These are phyloP conservation scores for Pandemis corylana DNA, from an alignment of 2,888 invertebrate genomes.

Conservation along the genomic window DNA sequence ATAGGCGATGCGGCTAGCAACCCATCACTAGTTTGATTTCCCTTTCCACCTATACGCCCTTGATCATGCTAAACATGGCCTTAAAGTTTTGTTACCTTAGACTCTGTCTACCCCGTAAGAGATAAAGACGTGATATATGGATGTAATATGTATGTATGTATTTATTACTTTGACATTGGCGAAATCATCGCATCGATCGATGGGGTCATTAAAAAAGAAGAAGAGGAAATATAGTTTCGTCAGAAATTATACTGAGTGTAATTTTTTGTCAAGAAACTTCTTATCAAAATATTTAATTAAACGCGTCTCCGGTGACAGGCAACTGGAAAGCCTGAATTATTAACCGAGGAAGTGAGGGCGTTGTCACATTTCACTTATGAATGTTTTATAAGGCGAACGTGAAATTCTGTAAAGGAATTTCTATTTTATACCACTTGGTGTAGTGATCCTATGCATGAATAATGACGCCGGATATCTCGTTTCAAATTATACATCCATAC, in stretches of 20 bases:
- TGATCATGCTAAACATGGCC: too few relatives aligned
- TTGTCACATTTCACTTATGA: slow-evolving; percentile 32
- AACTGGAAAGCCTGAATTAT: slow-evolving; percentile 29
- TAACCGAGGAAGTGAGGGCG: slow-evolving; percentile 14
- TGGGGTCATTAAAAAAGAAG: too few relatives aligned
- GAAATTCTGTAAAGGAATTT: slow-evolving; percentile 23
- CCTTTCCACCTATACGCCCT: too few relatives aligned
- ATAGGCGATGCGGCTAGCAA: too few relatives aligned
- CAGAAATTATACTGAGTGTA: neutral
- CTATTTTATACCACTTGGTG: neutral
- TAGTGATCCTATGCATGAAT: neutral
- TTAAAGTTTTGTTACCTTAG: too few relatives aligned
- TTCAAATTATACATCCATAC: neutral
- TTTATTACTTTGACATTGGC: too few relatives aligned
- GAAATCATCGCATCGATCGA: too few relatives aligned
- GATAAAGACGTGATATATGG: too few relatives aligned
- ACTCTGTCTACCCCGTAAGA: too few relatives aligned
- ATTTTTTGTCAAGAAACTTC: slow-evolving; percentile 10
- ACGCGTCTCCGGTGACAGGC: slow-evolving; percentile 6
- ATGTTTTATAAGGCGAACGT: slow-evolving; percentile 19
- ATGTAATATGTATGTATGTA: too few relatives aligned
- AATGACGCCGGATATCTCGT: neutral
- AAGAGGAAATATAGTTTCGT: neutral
- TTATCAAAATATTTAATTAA: slow-evolving; percentile 25
- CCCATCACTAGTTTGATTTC: too few relatives aligned